Base-by-base conservation (phyloP, 2,888 invertebrate genomes). In the Drosophila borborema region DNA sequence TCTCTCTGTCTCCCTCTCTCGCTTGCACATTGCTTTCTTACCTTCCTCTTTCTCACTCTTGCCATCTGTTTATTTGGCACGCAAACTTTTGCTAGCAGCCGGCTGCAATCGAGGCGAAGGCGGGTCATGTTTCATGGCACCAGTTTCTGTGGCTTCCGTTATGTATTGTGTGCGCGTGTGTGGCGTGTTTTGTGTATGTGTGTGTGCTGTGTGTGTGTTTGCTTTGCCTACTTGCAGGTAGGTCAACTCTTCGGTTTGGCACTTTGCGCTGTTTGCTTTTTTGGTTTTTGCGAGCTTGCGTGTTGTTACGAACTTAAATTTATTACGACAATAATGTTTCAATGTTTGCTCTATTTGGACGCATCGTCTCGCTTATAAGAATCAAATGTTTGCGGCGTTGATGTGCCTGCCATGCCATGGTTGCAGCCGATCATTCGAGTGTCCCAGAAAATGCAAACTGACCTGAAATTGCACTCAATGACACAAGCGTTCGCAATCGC, bases 51-150 rank as follows among this genome's bases (percentile, higher is more conserved):
- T 7, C 34, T 28, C 12, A 6, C 16, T 53, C 40, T 46, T 6
- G 34, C 58, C 58, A 20, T 43, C 63, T 72, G 64, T 71, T 55
- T 74, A 74, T 82, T 82, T 89, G 89, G 86, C 83, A 84, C 83
- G 83, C 83, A 86, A 84, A 88, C 80, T 88, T 83, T 75, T 74
- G 64, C 80, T 72, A 64, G 56, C 64, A 68, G 77, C 55, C 74
- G 64, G 60, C 64, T 84, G 67, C 68, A 73, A 64, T 71, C 40
- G 65, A 54, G 64, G 58, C 53, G 66, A 60, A 61, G 66, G 72
- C 70, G 81, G 86, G 70, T 89, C 84, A 81, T 86, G 89, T 89
- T 86, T 85, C 78, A 73, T 75, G 79, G 77, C 69, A 70, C 75
- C 66, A 77, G 66, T 77, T 74, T 67, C 74, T 78, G 86, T 66